Conservation (phyloP, 2,888 invertebrate species). For the Maniola hyperantus region DNA sequence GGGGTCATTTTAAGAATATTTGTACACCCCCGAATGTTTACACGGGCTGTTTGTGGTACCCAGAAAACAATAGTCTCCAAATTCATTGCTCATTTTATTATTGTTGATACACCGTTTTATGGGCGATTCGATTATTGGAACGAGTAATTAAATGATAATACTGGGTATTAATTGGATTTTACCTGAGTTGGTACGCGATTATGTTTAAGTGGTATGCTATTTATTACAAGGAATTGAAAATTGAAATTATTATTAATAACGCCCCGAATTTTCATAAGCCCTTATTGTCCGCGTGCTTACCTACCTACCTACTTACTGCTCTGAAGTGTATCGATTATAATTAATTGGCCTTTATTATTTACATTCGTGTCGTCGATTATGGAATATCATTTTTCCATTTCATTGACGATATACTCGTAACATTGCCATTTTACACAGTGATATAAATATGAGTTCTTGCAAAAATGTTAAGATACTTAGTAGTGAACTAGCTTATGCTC, state of each 20-base stretch:
- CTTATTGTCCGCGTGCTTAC: constrained; percentile 10
- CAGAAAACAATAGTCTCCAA: constrained; percentile 82
- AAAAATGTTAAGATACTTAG: too few relatives aligned
- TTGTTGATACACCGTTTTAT: constrained; percentile 81
- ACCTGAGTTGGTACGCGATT: constrained; percentile 62
- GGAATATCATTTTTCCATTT: too few relatives aligned
- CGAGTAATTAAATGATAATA: constrained; percentile 82
- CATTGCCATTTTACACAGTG: too few relatives aligned
- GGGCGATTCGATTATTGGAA: constrained; percentile 81
- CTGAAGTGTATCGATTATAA: constrained; percentile 20
- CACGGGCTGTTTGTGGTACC: constrained; percentile 80
- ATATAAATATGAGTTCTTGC: too few relatives aligned
- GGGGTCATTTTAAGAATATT: constrained; percentile 82
- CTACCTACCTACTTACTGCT: not conserved
- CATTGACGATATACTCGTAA: too few relatives aligned
- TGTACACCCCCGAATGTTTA: constrained; percentile 77
- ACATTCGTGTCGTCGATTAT: too few relatives aligned
- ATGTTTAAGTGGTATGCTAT: constrained; percentile 56
- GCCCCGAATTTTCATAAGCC: constrained; percentile 30
- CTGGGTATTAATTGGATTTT: constrained; percentile 79
- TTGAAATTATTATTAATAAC: constrained; percentile 33
- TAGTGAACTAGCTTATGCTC: too few relatives aligned
- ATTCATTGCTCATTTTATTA: constrained; percentile 83
- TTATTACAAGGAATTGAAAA: constrained; percentile 46
- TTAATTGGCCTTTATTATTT: constrained; percentile 16